Evolutionary conservation across 2,797 vertebrate species (phyloP).

Genomic region (Sebastes matsubarae): DNA sequence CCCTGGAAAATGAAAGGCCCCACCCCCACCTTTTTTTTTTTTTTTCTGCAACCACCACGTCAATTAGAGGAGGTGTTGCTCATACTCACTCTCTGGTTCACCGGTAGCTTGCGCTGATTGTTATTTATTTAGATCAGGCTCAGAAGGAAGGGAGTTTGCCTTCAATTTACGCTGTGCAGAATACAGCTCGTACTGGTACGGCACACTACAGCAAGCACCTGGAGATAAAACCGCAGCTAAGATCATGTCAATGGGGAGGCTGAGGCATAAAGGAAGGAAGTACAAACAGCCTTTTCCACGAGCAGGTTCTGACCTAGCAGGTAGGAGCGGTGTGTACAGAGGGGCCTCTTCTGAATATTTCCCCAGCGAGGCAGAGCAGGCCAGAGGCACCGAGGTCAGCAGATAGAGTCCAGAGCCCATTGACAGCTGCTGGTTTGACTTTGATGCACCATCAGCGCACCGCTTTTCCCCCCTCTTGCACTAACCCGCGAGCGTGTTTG

Average conservation of each 20-base stretch:
- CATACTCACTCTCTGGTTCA: slow-evolving; percentile 50
- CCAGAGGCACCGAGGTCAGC: slow-evolving; percentile 73
- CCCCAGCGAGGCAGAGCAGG: slow-evolving; percentile 57
- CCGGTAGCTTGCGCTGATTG: slow-evolving; percentile 55
- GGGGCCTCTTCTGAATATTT: slow-evolving; percentile 67
- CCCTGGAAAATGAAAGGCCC: slow-evolving; percentile 61
- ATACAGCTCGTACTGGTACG: slow-evolving; percentile 5
- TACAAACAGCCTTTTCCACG: slow-evolving; percentile 54
- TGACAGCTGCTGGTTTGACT: slow-evolving; percentile 82
- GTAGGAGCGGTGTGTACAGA: slow-evolving; percentile 46
- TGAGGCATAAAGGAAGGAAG: slow-evolving; percentile 45
- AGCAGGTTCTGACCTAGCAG: slow-evolving; percentile 55
- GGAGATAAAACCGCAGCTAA: slow-evolving; percentile 39
- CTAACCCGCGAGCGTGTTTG: slow-evolving; percentile 71
- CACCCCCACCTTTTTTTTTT: background rate
- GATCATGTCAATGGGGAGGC: slow-evolving; percentile 47
- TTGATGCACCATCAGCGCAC: slow-evolving; percentile 78
- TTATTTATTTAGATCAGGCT: slow-evolving; percentile 62
- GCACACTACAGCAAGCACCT: slow-evolving; percentile 38
- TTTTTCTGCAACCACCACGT: slow-evolving; percentile 40
- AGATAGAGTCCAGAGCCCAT: slow-evolving; percentile 72
- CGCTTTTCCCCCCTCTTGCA: slow-evolving; percentile 40
- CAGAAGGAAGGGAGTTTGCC: slow-evolving; percentile 22
- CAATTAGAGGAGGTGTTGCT: slow-evolving; percentile 68
- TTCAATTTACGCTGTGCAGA: slow-evolving; percentile 21